These are phyloP conservation scores for Ceratina japonica DNA, from an alignment of 1,140 invertebrate species.

Conservation along the genomic window DNA sequence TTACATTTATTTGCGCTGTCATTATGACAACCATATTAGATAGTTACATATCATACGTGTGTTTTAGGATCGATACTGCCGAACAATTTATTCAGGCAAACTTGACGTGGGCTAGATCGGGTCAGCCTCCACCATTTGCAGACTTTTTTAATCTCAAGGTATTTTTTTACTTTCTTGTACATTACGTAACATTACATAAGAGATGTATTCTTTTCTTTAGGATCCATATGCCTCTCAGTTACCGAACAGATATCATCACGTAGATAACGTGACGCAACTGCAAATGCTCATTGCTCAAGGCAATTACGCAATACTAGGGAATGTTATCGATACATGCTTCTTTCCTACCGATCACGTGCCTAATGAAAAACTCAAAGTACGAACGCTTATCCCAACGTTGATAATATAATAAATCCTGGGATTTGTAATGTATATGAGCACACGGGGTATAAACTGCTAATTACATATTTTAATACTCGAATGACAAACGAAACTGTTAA, in stretches of 20 bases:
- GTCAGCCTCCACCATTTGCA: constrained; percentile 56
- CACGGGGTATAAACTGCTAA: too few species aligned
- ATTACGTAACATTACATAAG: neutral
- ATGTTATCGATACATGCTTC: constrained; percentile 60
- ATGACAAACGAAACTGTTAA: too few species aligned
- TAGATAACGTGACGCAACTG: constrained; percentile 30
- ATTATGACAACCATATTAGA: neutral
- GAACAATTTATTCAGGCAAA: constrained; percentile 70
- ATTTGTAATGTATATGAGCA: too few species aligned
- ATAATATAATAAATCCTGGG: too few species aligned
- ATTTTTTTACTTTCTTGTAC: neutral
- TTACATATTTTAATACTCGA: too few species aligned
- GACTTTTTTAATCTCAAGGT: constrained; percentile 67
- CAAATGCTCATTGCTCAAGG: constrained; percentile 49
- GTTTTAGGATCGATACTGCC: constrained; percentile 70
- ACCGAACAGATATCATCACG: constrained; percentile 45
- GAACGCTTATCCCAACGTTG: neutral
- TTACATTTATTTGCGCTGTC: too few species aligned
- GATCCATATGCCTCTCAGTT: constrained; percentile 60
- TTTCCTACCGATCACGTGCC: constrained; percentile 62
- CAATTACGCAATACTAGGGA: constrained; percentile 66
- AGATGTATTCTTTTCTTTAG: constrained; percentile 39
- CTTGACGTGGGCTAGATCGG: constrained; percentile 67
- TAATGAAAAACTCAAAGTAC: constrained; percentile 63
- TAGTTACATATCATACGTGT: neutral